A percentile compares a stretch with the other conserved stretches of the same genome.
phyloP scores from a whole-genome alignment of 1,140 invertebrate species.

The Pseudomyrmex concolor region DNA sequence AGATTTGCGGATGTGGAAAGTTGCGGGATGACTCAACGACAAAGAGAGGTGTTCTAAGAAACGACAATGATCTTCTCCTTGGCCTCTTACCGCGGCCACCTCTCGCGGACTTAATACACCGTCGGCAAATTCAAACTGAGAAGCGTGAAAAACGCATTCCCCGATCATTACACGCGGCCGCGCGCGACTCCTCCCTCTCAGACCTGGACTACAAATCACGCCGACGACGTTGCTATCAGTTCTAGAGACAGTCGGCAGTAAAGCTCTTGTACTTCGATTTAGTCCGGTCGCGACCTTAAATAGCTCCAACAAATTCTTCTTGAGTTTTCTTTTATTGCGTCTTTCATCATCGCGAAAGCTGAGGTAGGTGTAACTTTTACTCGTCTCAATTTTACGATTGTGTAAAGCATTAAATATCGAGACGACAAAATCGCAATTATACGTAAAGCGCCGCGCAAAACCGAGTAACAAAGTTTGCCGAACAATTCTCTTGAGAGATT shows the following conservation, averaged over 20 bases:
- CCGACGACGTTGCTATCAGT: constrained; percentile 75
- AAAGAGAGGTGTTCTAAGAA: constrained; percentile 30
- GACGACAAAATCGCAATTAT: neutral
- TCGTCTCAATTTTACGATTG: neutral
- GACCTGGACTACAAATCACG: constrained; percentile 77
- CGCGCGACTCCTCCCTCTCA: constrained; percentile 59
- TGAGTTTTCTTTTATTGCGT: neutral
- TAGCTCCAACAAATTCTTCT: too few species aligned
- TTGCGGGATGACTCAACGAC: constrained; percentile 15
- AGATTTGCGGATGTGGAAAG: constrained; percentile 27
- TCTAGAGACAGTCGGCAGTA: constrained; percentile 73
- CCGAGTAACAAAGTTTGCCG: neutral
- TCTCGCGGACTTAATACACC: constrained; percentile 63
- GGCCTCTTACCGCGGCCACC: neutral
- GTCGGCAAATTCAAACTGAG: constrained; percentile 76
- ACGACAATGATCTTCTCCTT: constrained; percentile 17
- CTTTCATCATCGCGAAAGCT: neutral
- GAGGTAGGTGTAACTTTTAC: neutral
- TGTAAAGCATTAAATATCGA: neutral
- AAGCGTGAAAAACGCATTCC: constrained; percentile 80
- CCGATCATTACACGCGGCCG: constrained; percentile 74
- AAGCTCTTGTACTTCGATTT: constrained; percentile 71
- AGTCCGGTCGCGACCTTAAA: constrained; percentile 34
- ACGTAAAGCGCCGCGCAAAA: too few species aligned
- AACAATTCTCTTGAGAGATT: neutral